Base-by-base conservation (phyloP, 2,888 invertebrate genomes). In the Lamproptera curius region DNA sequence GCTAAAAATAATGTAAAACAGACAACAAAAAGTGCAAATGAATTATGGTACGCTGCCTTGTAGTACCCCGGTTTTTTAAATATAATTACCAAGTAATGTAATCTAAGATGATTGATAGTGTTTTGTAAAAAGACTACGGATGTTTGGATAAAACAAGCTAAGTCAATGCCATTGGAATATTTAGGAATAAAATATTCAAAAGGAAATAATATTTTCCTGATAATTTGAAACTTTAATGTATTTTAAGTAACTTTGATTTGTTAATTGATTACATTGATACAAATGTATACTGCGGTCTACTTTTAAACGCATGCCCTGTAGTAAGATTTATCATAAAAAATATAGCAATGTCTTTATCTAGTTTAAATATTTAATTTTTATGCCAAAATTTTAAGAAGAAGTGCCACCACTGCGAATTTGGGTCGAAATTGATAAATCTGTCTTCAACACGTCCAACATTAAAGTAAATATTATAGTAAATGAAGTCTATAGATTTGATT, bases 81-180 rank as follows among this genome's bases (percentile, higher is more conserved):
- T 39, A 39, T 33, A 39, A 45, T 45, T 39, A 39, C 33, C 33
- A 16, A 16, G 36, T 26, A 36, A 26, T n/a, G 35, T 35, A 33
- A 16, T 26, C 35, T 35, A 11, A n/a, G 3, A 16, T 43, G 43
- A 36, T 16, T 34, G 43, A 35, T 42, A 14, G 36, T 26, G 35
- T 20, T 10, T 35, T 15, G 15, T n/a, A 35, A 26, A 35, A 45
- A 28, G 10, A 28, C n/a, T 31, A 28, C 31, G 44, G 38, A 45
- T 31, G 33, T 31, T 38, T 31, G 31, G 28, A 33, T 31, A 17
- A 2, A 28, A 10, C n/a, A 6, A 5, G n/a, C n/a, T n/a, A n/a
- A n/a, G n/a, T n/a, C n/a, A 28, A 10, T 28, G 28, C 6, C 9
- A 9, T 28, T 5, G 4, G 10, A n/a, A n/a, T n/a, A 28, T 2